Percentiles rank a stretch among this genome's conserved stretches.
Evolutionary conservation across 2,113 vertebrate species (phyloP).

Genomic region (Alaudala cheleensis): DNA sequence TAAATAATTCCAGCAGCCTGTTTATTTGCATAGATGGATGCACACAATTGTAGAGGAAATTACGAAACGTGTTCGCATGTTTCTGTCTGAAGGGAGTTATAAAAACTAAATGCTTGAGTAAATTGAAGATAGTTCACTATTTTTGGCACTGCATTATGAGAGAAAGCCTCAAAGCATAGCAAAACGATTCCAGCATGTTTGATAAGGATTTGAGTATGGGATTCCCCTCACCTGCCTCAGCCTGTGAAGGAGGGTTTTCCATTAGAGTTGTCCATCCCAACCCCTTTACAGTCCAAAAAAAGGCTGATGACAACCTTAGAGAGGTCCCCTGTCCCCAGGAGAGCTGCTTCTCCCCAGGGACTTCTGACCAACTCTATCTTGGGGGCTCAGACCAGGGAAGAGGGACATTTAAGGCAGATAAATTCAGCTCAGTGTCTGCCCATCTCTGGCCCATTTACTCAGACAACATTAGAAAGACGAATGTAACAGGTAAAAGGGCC

Average conservation of each 20-base stretch:
- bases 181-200: constrained; percentile 26
- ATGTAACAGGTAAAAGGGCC: rapidly evolving
- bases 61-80: constrained; percentile 27
- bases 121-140: constrained; percentile 22
- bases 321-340: not conserved
- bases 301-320: not conserved
- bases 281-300: not conserved
- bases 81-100: constrained; percentile 44
- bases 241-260: not conserved
- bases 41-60: constrained; percentile 56
- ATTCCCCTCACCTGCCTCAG: constrained; percentile 16
- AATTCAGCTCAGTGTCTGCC: not conserved
- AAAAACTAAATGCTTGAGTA: constrained; percentile 28
- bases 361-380: not conserved
- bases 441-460: not conserved
- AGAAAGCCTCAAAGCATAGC: not conserved
- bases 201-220: not conserved
- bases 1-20: constrained; percentile 58
- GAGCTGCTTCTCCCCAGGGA: not conserved
- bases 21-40: constrained; percentile 46
- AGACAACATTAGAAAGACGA: not conserved
- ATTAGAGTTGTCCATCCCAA: not conserved
- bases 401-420: rapidly evolving
- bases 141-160: not conserved
- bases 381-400: not conserved